phyloP scores from a whole-genome alignment of 2,888 invertebrate genomes.

The Tetanocera ferruginea region DNA sequence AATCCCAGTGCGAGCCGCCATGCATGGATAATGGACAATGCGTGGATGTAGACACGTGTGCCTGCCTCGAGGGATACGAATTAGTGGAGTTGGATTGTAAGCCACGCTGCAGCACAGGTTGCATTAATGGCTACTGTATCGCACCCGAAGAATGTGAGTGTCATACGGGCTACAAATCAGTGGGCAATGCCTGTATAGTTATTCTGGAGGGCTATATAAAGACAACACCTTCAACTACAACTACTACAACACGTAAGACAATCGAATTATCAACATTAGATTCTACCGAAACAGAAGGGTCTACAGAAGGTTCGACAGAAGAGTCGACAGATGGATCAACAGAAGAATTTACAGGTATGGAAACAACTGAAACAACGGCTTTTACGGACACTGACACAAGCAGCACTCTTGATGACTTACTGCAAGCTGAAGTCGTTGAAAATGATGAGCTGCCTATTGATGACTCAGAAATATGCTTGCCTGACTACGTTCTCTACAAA shows the following conservation, averaged over 20 bases:
- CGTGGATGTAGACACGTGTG: constrained; percentile 60
- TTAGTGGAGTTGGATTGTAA: constrained; percentile 59
- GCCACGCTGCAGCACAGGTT: constrained; percentile 56
- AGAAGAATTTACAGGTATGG: no score
- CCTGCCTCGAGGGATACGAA: constrained; percentile 61
- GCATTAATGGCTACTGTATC: constrained; percentile 58
- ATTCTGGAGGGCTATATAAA: background rate
- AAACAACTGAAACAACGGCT: no score
- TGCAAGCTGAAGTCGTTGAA: no score
- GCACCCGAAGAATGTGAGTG: constrained; percentile 62
- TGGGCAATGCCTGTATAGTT: constrained; percentile 54
- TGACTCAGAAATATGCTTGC: background rate
- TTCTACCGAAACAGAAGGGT: no score
- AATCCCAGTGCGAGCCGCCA: constrained; percentile 38
- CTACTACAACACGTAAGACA: no score
- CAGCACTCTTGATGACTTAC: no score
- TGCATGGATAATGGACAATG: constrained; percentile 59
- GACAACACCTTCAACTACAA: no score
- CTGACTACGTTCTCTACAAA: background rate
- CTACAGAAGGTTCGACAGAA: no score
- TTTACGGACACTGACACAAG: no score
- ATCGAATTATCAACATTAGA: no score
- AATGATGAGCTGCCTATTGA: background rate
- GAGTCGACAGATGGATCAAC: no score
- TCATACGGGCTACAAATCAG: constrained; percentile 60